Conservation (phyloP, 1,140 invertebrate genomes). For the Drosophila fuyamai region DNA sequence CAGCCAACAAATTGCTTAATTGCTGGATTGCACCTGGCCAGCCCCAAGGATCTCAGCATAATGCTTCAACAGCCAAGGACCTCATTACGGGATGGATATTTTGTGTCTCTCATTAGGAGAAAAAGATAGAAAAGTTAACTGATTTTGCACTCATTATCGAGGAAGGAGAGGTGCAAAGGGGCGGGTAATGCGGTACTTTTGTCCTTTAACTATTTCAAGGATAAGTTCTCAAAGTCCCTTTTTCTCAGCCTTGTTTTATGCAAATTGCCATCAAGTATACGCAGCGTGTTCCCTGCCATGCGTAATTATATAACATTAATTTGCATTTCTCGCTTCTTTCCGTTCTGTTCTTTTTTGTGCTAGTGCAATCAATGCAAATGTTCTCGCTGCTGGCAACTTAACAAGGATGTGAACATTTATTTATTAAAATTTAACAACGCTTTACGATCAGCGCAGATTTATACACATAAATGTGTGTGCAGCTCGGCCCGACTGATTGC, state of each 20-base stretch:
- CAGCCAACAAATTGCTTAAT: slow-evolving; percentile 72
- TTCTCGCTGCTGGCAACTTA: slow-evolving; percentile 51
- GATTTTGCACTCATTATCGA: slow-evolving; percentile 57
- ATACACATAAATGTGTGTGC: slow-evolving; percentile 49
- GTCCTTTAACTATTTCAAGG: slow-evolving; percentile 71
- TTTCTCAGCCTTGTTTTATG: slow-evolving; percentile 53
- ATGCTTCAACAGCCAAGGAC: slow-evolving; percentile 33
- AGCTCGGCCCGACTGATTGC: slow-evolving; percentile 17
- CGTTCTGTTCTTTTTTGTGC: slow-evolving; percentile 11
- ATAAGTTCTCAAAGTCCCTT: slow-evolving; percentile 25
- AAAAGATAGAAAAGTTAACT: slow-evolving; percentile 35
- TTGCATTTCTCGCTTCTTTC: slow-evolving; percentile 42
- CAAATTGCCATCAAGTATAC: slow-evolving; percentile 71
- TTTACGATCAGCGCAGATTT: slow-evolving; percentile 81
- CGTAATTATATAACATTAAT: slow-evolving; percentile 75
- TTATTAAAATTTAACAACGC: slow-evolving; percentile 83
- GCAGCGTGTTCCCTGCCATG: slow-evolving; percentile 43
- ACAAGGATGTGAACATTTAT: slow-evolving; percentile 83
- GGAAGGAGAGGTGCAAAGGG: background rate
- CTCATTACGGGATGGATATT: slow-evolving; percentile 51
- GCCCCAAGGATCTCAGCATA: slow-evolving; percentile 14
- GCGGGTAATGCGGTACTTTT: slow-evolving; percentile 60
- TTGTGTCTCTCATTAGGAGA: slow-evolving; percentile 65
- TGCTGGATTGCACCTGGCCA: slow-evolving; percentile 53
- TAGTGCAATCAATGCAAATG: slow-evolving; percentile 69